Conservation (phyloP, 2,797 vertebrate species). For the Takifugu rubripes region DNA sequence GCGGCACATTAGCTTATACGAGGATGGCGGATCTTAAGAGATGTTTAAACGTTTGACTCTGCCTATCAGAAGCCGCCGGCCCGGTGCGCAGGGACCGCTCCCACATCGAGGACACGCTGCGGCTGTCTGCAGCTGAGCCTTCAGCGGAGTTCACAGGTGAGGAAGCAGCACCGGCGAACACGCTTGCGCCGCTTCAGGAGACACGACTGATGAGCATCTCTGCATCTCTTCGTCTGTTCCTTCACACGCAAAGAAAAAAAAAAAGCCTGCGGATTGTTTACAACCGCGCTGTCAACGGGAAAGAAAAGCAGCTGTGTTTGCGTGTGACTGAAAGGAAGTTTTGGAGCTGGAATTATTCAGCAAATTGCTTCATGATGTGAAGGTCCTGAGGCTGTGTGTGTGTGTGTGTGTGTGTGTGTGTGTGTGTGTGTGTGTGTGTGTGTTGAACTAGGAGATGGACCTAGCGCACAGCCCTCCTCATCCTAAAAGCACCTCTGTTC, state of each 20-base stretch:
- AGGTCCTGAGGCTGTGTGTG: constrained; percentile 6
- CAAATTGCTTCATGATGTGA: constrained; percentile 64
- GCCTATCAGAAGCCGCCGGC: constrained; percentile 44
- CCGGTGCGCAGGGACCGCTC: constrained; percentile 79
- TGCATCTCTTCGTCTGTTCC: too few relatives aligned
- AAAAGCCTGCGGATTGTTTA: constrained; percentile 26
- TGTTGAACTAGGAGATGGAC: constrained; percentile 51
- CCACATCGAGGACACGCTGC: constrained; percentile 89
- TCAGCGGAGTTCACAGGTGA: constrained; percentile 85
- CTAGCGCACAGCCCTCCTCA: constrained; percentile 33
- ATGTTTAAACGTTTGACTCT: not conserved
- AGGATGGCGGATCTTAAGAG: too few relatives aligned
- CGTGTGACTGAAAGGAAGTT: constrained; percentile 40
- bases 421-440: constrained; percentile 4
- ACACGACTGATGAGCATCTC: too few relatives aligned
- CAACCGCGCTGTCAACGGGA: constrained; percentile 32
- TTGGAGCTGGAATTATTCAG: constrained; percentile 37
- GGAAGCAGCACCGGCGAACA: not conserved
- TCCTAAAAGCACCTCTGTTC: constrained; percentile 53
- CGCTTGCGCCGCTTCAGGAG: too few relatives aligned
- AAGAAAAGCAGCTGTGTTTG: constrained; percentile 52
- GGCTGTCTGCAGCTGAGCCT: constrained; percentile 79
- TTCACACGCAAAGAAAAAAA: too few relatives aligned
- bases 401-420: constrained; percentile 1
- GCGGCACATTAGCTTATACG: too few relatives aligned